A percentile compares a stretch with the other conserved stretches of the same genome.
Evolutionary conservation across 1,140 invertebrate species (phyloP).

Genomic region (Drosophila jambulina): DNA sequence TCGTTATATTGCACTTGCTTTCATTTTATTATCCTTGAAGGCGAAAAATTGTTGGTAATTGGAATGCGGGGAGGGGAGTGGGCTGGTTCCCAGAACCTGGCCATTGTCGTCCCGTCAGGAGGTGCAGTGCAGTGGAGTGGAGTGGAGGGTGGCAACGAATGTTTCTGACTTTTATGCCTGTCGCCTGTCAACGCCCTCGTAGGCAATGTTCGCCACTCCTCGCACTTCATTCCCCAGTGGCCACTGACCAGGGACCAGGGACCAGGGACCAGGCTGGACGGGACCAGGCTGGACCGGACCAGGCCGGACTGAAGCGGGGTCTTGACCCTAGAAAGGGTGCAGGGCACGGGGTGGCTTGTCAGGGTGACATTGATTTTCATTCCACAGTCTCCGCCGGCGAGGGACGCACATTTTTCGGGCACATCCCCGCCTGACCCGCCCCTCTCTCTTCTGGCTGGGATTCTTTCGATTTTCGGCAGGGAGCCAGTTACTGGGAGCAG

Average conservation of each 20-base stretch:
- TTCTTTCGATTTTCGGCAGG: slow-evolving; percentile 63
- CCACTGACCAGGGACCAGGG: slow-evolving; percentile 1
- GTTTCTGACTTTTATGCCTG: slow-evolving; percentile 53
- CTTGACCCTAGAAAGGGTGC: slow-evolving; percentile 15
- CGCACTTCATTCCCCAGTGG: slow-evolving; percentile 5
- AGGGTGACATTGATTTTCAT: slow-evolving; percentile 77
- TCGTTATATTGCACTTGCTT: neutral
- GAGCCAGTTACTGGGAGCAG: slow-evolving; percentile 60
- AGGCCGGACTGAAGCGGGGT: neutral
- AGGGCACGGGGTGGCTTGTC: slow-evolving; percentile 38
- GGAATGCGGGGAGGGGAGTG: neutral
- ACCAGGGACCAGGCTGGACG: too few relatives aligned
- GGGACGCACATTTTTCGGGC: slow-evolving; percentile 34
- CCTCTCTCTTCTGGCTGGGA: slow-evolving; percentile 10
- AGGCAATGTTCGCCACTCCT: slow-evolving; percentile 1
- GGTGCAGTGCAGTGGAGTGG: slow-evolving; percentile 4
- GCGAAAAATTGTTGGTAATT: neutral
- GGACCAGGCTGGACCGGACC: neutral
- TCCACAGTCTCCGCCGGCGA: slow-evolving; percentile 24
- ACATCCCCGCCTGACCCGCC: neutral
- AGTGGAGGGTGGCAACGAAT: slow-evolving; percentile 32
- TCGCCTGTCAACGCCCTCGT: slow-evolving; percentile 23
- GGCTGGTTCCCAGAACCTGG: slow-evolving; percentile 1
- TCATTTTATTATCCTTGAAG: neutral
- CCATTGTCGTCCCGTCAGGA: neutral